Evolutionary conservation across 2,113 vertebrate genomes (phyloP).

Genomic region (Kobus ellipsiprymnus): DNA sequence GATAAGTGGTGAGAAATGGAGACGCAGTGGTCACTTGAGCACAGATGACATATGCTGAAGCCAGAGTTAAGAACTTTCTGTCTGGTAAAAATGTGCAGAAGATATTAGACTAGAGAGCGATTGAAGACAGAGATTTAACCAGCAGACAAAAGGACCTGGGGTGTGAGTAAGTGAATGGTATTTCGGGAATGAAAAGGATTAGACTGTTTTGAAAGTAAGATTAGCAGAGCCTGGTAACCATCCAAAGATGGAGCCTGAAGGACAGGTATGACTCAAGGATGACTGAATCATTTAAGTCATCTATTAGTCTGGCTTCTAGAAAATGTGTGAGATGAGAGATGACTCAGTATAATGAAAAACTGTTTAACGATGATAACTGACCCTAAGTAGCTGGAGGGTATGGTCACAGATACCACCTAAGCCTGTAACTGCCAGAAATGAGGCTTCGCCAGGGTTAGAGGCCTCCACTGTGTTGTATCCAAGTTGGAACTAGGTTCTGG

Average conservation of each 20-base stretch:
- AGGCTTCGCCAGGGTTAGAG: background rate
- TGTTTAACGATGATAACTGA: too few relatives aligned
- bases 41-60: background rate
- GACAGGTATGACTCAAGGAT: background rate
- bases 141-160: background rate
- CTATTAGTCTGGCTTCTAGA: background rate
- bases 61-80: background rate
- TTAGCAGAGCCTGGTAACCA: background rate
- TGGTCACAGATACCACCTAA: background rate
- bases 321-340: background rate
- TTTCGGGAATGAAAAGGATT: background rate
- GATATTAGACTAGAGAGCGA: background rate
- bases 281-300: background rate
- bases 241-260: background rate
- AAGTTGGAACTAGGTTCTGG: background rate
- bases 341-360: background rate
- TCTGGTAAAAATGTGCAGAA: background rate
- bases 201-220: background rate
- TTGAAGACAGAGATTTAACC: background rate
- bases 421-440: background rate
- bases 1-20: background rate
- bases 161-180: background rate
- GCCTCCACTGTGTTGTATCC: accelerated
- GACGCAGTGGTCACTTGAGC: background rate
- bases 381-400: background rate